Base-by-base conservation (phyloP, 2,113 vertebrate genomes). In the Anolis carolinensis region DNA sequence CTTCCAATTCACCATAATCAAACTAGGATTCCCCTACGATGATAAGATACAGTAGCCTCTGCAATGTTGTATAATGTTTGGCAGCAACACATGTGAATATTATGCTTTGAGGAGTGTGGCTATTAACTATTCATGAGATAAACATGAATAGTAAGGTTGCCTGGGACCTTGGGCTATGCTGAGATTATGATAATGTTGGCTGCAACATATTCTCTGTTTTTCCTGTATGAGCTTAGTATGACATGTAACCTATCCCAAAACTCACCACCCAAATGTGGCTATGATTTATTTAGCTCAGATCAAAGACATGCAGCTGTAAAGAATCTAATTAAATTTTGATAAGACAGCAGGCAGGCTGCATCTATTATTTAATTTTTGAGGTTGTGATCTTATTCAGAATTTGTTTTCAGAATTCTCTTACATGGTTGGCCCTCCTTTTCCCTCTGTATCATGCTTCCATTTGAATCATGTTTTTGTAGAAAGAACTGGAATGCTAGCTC, bases 321-420 rank as follows among this genome's bases (percentile, higher is more conserved):
- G 88, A 94, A 91, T 89, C 85, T 91, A 92, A 96, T 95, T 95
- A 95, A 96, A 95, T 81, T 90, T 86, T 89, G 82, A 95, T 95
- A 88, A 86, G 94, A 93, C 82, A 87, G 80, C 90, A 93, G 92
- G 86, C 81, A 91, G 89, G 87, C 86, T 92, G 63, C 93, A 91
- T 94, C 84, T 94, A 88, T 92, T 96, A 89, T 95, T 95, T 95
- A 96, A 94, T 84, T 91, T 86, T 90, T 86, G 79, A 88, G 89
- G 79, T 90, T 94, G 87, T 93, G 92, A 93, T 93, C 89, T 94
- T 90, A 92, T 62, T 93, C 87, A 89, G 93, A 94, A 88, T 89
- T 83, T 88, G 88, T 83, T 93, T 88, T 86, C 85, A 92, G 87
- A 80, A 91, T 89, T 92, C 86, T 87, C 86, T 88, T 87, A 85